Conservation (phyloP, 2,113 vertebrate species). For the Uria lomvia region DNA sequence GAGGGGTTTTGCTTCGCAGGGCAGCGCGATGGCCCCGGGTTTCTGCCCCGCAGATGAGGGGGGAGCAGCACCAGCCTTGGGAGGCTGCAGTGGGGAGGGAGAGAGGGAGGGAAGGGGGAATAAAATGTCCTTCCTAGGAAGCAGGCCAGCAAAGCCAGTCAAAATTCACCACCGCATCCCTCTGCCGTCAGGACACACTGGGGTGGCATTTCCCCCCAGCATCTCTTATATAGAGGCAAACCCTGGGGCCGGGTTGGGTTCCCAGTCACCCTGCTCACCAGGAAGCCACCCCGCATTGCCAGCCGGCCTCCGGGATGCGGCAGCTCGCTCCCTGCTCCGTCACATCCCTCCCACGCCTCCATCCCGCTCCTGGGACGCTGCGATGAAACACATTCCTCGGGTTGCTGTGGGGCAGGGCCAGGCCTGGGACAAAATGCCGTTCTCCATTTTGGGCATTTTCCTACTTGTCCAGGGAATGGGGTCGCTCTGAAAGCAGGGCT, state of each 20-base stretch:
- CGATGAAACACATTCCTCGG: background rate
- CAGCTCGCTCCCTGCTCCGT: background rate
- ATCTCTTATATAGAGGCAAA: background rate
- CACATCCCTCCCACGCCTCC: background rate
- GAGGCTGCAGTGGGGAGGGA: background rate
- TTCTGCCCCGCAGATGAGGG: background rate
- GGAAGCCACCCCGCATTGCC: fast-evolving
- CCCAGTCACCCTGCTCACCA: background rate
- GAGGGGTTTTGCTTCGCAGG: background rate
- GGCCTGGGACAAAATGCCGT: background rate
- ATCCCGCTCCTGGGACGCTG: fast-evolving
- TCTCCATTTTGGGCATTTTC: background rate
- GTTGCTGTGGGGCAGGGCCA: background rate
- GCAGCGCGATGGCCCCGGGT: fast-evolving
- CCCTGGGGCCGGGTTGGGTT: fast-evolving
- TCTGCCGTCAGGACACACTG: fast-evolving
- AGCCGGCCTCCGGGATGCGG: background rate
- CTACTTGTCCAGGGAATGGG: fast-evolving
- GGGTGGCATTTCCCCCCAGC: background rate
- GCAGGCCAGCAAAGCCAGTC: background rate
- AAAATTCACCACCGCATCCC: background rate
- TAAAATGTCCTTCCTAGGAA: background rate
- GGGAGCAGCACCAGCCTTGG: background rate
- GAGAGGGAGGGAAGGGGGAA: background rate
- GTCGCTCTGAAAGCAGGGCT: background rate